A percentile compares a stretch with the other conserved stretches of the same genome.
These are phyloP conservation scores for Heliangelus exortis DNA, from an alignment of 2,797 vertebrate species.

Conservation along the genomic window DNA sequence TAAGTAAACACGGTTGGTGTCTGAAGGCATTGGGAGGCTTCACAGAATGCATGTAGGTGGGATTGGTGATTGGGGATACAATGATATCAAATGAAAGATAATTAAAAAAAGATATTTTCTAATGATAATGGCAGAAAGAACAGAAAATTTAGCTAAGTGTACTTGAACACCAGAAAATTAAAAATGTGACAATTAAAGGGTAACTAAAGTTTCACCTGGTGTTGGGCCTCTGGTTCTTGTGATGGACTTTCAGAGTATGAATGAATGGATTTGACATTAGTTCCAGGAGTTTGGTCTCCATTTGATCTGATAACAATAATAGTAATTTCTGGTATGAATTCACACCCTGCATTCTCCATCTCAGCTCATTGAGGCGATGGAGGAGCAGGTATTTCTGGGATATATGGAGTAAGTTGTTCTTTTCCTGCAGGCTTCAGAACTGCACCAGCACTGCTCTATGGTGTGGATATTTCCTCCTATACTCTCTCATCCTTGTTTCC, in stretches of 20 bases:
- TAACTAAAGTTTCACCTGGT: neutral
- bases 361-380: neutral
- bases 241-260: neutral
- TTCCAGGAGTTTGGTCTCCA: neutral
- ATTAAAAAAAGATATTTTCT: neutral
- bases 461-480: neutral
- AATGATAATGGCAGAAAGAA: neutral
- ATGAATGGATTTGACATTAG: neutral
- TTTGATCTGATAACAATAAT: neutral
- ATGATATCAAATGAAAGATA: conserved; percentile 27
- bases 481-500: neutral
- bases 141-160: conserved; percentile 9
- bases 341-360: neutral
- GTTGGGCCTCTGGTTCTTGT: neutral
- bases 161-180: neutral
- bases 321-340: neutral
- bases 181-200: neutral
- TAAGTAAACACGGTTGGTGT: conserved; percentile 3
- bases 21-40: conserved; percentile 29
- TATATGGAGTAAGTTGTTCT: neutral
- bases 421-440: neutral
- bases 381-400: neutral
- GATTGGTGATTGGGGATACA: conserved; percentile 9
- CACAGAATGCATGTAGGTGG: conserved; percentile 64
- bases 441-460: neutral